Conservation (phyloP, 1,140 invertebrate genomes). For the Drosophila oshimai region DNA sequence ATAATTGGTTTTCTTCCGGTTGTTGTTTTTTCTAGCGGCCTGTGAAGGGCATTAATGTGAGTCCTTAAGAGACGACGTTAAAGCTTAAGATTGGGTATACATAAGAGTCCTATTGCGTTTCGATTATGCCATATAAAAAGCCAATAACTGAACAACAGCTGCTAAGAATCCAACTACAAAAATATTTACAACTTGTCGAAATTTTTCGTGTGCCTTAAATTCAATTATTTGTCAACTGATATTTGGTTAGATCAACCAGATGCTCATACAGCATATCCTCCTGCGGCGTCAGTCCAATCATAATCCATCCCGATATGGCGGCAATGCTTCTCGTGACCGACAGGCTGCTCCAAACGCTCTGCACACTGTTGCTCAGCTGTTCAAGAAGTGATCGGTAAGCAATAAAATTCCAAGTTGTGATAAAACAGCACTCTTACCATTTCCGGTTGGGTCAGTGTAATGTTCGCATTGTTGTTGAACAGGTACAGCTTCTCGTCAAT, state of each 20-base stretch:
- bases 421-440: slow-evolving; percentile 45
- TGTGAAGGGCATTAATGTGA: slow-evolving; percentile 68
- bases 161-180: slow-evolving; percentile 56
- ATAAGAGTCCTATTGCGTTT: slow-evolving; percentile 49
- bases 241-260: slow-evolving; percentile 79
- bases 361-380: slow-evolving; percentile 69
- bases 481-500: slow-evolving; percentile 78
- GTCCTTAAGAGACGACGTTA: slow-evolving; percentile 47
- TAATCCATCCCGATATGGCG: slow-evolving; percentile 81
- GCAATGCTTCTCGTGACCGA: slow-evolving; percentile 80
- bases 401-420: neutral
- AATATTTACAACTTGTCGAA: slow-evolving; percentile 35
- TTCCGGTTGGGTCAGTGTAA: slow-evolving; percentile 76
- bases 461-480: slow-evolving; percentile 72
- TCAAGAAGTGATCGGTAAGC: neutral
- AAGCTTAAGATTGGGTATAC: slow-evolving; percentile 64
- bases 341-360: slow-evolving; percentile 78
- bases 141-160: slow-evolving; percentile 72
- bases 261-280: slow-evolving; percentile 82
- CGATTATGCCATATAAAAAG: slow-evolving; percentile 73
- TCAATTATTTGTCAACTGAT: slow-evolving; percentile 83
- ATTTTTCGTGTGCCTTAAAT: slow-evolving; percentile 43
- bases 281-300: slow-evolving; percentile 79
- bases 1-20: slow-evolving; percentile 15
- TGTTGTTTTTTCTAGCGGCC: slow-evolving; percentile 71